Percentiles rank a stretch among this genome's conserved stretches.
Evolutionary conservation across 2,888 invertebrate genomes (phyloP).

Genomic region (Eumacrocentrus americanus): DNA sequence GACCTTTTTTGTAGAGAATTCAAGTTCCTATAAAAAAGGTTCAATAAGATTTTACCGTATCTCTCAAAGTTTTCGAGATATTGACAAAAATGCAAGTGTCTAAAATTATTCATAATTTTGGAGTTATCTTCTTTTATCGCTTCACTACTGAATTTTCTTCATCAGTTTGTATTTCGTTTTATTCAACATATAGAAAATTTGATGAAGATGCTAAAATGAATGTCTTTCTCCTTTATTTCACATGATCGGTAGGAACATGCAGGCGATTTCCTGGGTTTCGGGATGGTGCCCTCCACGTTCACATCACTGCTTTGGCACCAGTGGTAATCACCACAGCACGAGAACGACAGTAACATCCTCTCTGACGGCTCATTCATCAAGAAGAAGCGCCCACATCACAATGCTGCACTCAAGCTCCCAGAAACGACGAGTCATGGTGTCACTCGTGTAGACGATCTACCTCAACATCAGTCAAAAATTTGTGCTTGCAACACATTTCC

Average conservation of each 20-base stretch:
- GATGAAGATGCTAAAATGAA: conserved; percentile 17
- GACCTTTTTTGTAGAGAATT: too few relatives aligned
- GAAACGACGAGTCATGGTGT: conserved; percentile 58
- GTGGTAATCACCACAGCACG: conserved; percentile 48
- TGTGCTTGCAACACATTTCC: too few relatives aligned
- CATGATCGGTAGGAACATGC: conserved; percentile 51
- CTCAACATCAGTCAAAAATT: too few relatives aligned
- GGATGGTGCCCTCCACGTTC: conserved; percentile 55
- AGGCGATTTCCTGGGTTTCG: conserved; percentile 56
- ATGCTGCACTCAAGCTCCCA: conserved; percentile 49
- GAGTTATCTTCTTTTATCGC: too few relatives aligned
- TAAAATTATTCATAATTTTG: not conserved
- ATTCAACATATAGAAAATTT: not conserved
- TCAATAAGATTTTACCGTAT: not conserved
- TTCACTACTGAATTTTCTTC: too few relatives aligned
- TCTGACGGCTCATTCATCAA: conserved; percentile 56
- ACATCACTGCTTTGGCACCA: conserved; percentile 54
- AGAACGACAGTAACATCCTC: conserved; percentile 58
- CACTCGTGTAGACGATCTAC: conserved; percentile 47
- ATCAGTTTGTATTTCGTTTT: too few relatives aligned
- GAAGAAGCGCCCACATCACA: conserved; percentile 51
- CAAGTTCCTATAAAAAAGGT: not conserved
- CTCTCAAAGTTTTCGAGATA: not conserved
- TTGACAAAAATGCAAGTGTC: not conserved
- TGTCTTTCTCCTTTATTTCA: conserved; percentile 15